Percentiles rank a stretch among this genome's conserved stretches.
phyloP scores from a whole-genome alignment of 2,113 vertebrate genomes.

The Numenius arquata region DNA sequence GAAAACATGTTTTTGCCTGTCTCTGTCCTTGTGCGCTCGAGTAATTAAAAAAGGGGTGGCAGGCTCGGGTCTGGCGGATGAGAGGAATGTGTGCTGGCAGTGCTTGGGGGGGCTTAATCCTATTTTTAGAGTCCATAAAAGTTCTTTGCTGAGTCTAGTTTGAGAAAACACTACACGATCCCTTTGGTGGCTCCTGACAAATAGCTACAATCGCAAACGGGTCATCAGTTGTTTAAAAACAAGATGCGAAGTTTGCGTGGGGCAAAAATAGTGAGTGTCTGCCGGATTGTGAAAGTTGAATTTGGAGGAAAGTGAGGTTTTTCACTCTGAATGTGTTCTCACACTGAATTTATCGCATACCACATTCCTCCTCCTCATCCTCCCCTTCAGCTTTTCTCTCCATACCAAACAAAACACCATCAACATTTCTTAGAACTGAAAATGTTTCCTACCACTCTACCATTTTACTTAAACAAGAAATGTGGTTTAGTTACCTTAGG shows the following conservation, averaged over 20 bases:
- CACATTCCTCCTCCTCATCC: neutral
- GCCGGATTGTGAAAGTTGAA: neutral
- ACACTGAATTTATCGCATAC: neutral
- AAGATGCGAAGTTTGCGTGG: neutral
- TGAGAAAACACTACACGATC: accelerated
- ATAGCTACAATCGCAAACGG: neutral
- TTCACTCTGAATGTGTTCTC: neutral
- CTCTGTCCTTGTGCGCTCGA: neutral
- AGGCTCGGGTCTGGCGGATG: neutral
- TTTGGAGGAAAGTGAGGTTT: neutral
- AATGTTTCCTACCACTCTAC: neutral
- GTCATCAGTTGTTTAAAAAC: neutral
- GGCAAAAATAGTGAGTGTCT: neutral
- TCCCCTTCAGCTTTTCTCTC: neutral
- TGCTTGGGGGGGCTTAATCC: neutral
- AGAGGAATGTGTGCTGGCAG: neutral
- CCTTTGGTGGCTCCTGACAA: neutral
- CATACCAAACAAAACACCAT: neutral
- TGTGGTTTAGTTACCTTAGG: neutral
- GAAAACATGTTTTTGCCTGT: neutral
- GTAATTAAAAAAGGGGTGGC: neutral
- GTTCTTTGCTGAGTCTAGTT: neutral
- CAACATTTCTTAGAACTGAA: neutral
- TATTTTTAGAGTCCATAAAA: neutral
- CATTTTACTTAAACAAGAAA: neutral